These are phyloP conservation scores for Arrhamphus sclerolepis DNA, from an alignment of 2,797 vertebrate genomes.

Conservation along the genomic window DNA sequence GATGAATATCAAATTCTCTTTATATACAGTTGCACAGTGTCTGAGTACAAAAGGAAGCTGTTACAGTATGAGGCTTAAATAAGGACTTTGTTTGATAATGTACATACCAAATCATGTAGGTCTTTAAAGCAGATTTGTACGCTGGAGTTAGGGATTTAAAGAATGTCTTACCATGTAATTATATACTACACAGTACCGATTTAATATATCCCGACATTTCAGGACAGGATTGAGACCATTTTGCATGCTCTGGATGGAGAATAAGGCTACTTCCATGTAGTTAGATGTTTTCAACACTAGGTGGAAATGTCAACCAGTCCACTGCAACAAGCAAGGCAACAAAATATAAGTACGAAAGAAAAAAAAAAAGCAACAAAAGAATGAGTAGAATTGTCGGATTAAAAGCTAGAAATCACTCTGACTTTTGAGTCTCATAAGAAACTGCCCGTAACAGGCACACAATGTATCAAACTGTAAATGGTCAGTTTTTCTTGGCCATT, in stretches of 20 bases:
- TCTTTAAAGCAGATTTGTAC: constrained; percentile 38
- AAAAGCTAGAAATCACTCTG: too few relatives aligned
- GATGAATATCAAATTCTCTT: constrained; percentile 68
- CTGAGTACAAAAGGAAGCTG: constrained; percentile 65
- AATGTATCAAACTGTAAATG: constrained; percentile 42
- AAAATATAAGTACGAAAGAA: not conserved
- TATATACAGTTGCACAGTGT: constrained; percentile 75
- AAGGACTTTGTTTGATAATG: constrained; percentile 39
- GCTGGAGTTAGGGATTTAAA: constrained; percentile 51
- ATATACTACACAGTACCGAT: constrained; percentile 57
- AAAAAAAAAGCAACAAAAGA: not conserved
- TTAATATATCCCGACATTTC: constrained; percentile 33
- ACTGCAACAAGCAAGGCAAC: constrained; percentile 35
- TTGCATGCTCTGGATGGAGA: constrained; percentile 53
- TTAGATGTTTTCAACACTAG: constrained; percentile 60
- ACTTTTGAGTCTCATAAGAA: constrained; percentile 15
- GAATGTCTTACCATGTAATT: constrained; percentile 41
- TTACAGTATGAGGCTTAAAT: constrained; percentile 56
- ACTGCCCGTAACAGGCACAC: constrained; percentile 11
- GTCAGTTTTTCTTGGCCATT: constrained; percentile 31
- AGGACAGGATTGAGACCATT: constrained; percentile 53
- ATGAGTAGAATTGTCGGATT: constrained; percentile 16
- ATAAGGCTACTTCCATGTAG: constrained; percentile 41
- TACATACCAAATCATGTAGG: constrained; percentile 24
- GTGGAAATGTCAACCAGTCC: constrained; percentile 46